Evolutionary conservation across 2,888 invertebrate genomes (phyloP), one percentile per base, ranked within the genome.

Genomic region (Drosophila crucigera): DNA sequence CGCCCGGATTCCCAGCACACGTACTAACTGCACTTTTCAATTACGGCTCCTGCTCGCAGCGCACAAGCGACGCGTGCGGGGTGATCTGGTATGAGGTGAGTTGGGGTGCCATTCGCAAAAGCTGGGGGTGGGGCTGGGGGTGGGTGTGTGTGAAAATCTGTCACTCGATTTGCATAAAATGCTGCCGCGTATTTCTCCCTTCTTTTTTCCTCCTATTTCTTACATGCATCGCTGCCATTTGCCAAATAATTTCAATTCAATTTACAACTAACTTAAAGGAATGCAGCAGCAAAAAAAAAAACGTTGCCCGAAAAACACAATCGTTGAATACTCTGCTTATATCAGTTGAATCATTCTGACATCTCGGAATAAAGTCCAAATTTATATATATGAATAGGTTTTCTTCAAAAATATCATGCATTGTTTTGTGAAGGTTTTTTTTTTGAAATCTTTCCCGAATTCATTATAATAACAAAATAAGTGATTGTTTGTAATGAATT

Each of bases 181-280:
- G 83, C 66, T 65, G 73, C 80, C 22, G 31, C 31, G 31, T 9
- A 31, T 31, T 31, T 31, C 31, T 9, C 31, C 31, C 31, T 6
- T 2, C 30, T 22, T 22, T 9, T 22, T 28, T 30, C 9, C 31
- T 11, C 39, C 9, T 19, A 14, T 14, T 39, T n/a, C 19, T 49
- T 55, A 37, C 30, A 25, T 67, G 55, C 60, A 50, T 30, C 52
- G 61, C 50, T 67, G 58, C 78, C 69, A 74, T 68, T 83, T 83
- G 78, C 69, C 77, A 73, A 83, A 85, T 78, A 85, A 80, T 83
- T 86, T 73, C 73, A 80, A 85, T 83, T 83, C 73, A 71, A 76
- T 82, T 84, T 82, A 53, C 76, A 56, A 43, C 22, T 54, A 76
- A 66, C 68, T 70, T 67, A 68, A 66, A 73, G 54, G 52, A 80